Conservation (phyloP, 2,888 invertebrate species). For the Crossocerus cetratus region DNA sequence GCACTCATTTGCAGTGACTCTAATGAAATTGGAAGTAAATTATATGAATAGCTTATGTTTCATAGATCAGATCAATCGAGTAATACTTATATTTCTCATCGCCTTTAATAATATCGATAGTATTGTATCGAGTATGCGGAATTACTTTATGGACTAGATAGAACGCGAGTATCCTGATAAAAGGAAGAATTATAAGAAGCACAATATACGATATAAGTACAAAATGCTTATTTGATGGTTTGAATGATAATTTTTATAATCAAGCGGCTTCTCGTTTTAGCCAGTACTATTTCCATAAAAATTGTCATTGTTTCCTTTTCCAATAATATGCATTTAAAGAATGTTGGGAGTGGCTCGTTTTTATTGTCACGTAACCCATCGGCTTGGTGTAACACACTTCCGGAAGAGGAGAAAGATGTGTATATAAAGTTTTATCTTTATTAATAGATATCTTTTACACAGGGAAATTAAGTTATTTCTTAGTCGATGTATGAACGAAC, state of each 20-base stretch:
- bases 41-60: constrained; percentile 23
- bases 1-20: not conserved
- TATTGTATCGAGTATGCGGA: constrained; percentile 16
- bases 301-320: constrained; percentile 25
- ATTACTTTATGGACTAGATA: constrained; percentile 39
- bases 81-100: constrained; percentile 35
- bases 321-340: constrained; percentile 45
- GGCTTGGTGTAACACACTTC: constrained; percentile 7
- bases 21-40: not conserved
- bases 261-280: constrained; percentile 27
- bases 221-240: constrained; percentile 43
- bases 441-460: constrained; percentile 55
- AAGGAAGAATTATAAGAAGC: constrained; percentile 40
- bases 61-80: constrained; percentile 30
- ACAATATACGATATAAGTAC: constrained; percentile 53
- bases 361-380: constrained; percentile 9
- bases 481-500: constrained; percentile 20
- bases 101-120: constrained; percentile 17
- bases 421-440: constrained; percentile 49
- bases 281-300: constrained; percentile 28
- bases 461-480: constrained; percentile 41
- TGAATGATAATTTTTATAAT: constrained; percentile 44
- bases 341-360: constrained; percentile 7
- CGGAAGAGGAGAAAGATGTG: constrained; percentile 13
- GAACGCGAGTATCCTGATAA: constrained; percentile 29